Evolutionary conservation across 1,140 invertebrate species (phyloP).

Genomic region (Archivesica marissinica): DNA sequence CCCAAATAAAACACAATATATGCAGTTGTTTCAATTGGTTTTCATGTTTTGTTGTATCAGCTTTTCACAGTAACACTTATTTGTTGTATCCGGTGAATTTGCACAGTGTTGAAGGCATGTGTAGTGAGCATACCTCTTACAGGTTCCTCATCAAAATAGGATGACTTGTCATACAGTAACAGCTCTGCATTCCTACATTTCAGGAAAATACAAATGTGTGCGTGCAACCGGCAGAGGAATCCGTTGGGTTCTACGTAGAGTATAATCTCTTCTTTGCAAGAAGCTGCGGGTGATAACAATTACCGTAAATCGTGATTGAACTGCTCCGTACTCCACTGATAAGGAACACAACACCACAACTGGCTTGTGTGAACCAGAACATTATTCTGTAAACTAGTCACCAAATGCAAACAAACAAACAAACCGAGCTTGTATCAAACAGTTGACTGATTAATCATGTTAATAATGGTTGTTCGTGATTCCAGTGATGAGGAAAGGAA

Average conservation of each 20-base stretch:
- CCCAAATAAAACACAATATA: not conserved
- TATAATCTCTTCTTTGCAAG: slow-evolving; percentile 27
- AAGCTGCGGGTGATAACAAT: no score
- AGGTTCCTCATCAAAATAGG: not conserved
- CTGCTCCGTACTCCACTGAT: no score
- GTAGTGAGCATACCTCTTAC: not conserved
- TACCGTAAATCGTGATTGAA: no score
- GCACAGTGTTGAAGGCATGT: not conserved
- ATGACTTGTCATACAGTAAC: not conserved
- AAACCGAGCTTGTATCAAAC: no score
- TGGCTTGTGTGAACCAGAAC: no score
- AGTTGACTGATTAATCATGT: no score
- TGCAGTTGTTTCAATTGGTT: not conserved
- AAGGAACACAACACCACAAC: no score
- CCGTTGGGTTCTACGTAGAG: not conserved
- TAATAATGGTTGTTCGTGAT: no score
- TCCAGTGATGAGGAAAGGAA: no score
- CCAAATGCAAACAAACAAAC: no score
- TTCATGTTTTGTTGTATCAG: no score
- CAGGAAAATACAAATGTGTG: slow-evolving; percentile 5
- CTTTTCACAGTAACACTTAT: not conserved
- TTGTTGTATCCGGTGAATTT: not conserved
- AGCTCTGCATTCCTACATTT: not conserved
- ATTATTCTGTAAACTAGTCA: no score
- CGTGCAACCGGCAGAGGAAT: not conserved